Base-by-base conservation (phyloP, 2,113 vertebrate species). In the human (Homo sapiens) region DNA sequence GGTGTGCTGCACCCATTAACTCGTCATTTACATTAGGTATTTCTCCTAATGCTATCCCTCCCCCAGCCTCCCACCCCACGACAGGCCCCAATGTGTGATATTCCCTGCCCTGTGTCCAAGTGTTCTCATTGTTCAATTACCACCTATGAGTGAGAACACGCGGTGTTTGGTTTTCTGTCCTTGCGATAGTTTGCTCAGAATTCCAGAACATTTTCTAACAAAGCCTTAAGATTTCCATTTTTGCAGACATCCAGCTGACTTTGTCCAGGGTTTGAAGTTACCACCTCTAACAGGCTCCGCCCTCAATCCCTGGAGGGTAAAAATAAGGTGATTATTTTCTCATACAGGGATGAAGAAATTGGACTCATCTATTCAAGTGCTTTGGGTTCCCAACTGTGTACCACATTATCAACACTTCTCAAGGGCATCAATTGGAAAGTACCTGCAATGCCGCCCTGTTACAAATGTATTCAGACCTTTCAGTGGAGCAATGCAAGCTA, bases 261-360 rank as follows among this genome's bases (percentile, higher is more conserved):
- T 11, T 10, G 20, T 55, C 38, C 48, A 70, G 72, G 23, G 7
- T 70, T 86, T 91, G 81, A 95, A 40, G 50, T 10, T 43, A 50
- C 18, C 75, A 72, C 10, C 43, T 73, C 20, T 45, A 70, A 81
- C 35, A 79, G 81, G 64, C 73, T 70, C 40, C 35, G 27, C 35
- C 23, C 66, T 27, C 43, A 43, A 35, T 82, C 79, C 83, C 22
- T 88, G 30, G 11, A 55, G 27, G 27, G 9, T 61, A 43, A 92
- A 80, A 75, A 91, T 64, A 87, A 92, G n/a, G 30, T 64, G 66
- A n/a, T 59, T 52, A 81, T 80, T 72, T 89, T 87, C 27, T 92
- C 64, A 13, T 50, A 43, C 2, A 61, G 23, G 38, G 38, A 66
- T 27, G 84, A 66, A 83, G 35, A 83, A 48, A 83, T 57, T 48